Conservation (phyloP, 2,797 vertebrate genomes). For the Rhynchotus rufescens region DNA sequence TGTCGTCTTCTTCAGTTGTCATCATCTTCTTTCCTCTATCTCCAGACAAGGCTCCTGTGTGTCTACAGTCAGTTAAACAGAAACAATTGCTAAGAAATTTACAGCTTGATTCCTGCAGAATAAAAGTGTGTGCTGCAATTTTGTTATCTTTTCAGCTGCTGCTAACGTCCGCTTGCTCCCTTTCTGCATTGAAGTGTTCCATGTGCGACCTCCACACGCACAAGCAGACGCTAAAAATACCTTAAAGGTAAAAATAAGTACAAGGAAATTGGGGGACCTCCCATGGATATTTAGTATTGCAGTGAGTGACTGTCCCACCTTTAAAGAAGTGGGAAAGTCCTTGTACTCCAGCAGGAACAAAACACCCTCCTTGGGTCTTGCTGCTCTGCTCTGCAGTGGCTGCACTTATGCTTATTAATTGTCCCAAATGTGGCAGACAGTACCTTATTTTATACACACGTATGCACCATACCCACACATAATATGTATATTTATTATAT, state of each 20-base stretch:
- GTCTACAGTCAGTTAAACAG: not conserved
- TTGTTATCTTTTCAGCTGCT: not conserved
- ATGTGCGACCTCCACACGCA: not conserved
- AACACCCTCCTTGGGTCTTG: not conserved
- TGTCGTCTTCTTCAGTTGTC: not conserved
- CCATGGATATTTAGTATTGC: not conserved
- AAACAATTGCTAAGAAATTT: not conserved
- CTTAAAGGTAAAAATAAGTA: not conserved
- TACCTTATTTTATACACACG: not conserved
- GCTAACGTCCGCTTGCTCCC: not conserved
- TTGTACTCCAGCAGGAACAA: not conserved
- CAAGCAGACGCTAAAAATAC: not conserved
- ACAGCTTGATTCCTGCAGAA: not conserved
- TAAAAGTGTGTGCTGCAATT: not conserved
- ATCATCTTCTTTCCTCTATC: not conserved
- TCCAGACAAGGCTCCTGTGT: not conserved
- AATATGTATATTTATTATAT: not conserved
- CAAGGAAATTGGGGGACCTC: not conserved
- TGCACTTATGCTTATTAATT: not conserved
- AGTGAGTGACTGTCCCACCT: not conserved
- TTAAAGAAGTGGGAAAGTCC: not conserved
- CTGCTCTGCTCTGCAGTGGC: not conserved
- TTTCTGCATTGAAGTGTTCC: not conserved
- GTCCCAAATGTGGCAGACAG: not conserved
- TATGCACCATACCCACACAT: accelerated